Percentiles rank a stretch among this genome's conserved stretches.
Evolutionary conservation across 1,140 invertebrate genomes (phyloP).

Genomic region (Bombus confusus): DNA sequence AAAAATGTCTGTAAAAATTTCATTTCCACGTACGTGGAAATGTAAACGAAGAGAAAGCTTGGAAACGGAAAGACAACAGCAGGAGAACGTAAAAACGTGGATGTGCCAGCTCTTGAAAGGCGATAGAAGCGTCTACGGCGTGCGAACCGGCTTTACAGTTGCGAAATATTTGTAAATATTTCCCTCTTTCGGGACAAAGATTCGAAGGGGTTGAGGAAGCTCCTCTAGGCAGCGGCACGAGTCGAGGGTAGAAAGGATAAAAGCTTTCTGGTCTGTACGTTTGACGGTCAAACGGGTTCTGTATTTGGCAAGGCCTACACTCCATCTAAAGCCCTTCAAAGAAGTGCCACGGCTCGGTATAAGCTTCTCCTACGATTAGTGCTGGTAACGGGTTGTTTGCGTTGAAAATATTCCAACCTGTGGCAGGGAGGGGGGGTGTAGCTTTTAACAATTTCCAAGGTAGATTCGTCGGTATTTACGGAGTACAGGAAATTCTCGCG

Average conservation of each 20-base stretch:
- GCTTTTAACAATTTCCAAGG: constrained; percentile 62
- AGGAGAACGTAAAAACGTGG: constrained; percentile 29
- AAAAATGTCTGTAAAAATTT: background rate
- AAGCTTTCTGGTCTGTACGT: constrained; percentile 77
- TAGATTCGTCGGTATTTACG: constrained; percentile 59
- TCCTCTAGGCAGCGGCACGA: constrained; percentile 62
- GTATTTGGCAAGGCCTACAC: constrained; percentile 77
- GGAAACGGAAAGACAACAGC: constrained; percentile 25
- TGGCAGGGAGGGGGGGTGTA: background rate
- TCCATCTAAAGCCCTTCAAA: constrained; percentile 74
- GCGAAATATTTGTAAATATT: constrained; percentile 77
- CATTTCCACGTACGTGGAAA: background rate
- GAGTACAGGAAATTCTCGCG: constrained; percentile 32
- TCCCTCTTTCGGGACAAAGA: constrained; percentile 50
- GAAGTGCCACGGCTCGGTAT: constrained; percentile 74
- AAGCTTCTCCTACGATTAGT: constrained; percentile 74
- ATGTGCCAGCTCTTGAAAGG: constrained; percentile 33
- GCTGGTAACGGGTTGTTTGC: constrained; percentile 72
- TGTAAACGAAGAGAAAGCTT: background rate
- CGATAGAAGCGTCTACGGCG: constrained; percentile 58
- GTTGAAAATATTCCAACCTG: constrained; percentile 67
- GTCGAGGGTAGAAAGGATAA: constrained; percentile 76
- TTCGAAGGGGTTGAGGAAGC: constrained; percentile 41
- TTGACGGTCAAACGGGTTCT: constrained; percentile 78
- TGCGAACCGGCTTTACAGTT: constrained; percentile 57